Conservation (phyloP, 2,888 invertebrate genomes). For the Brachyopa scutellaris region DNA sequence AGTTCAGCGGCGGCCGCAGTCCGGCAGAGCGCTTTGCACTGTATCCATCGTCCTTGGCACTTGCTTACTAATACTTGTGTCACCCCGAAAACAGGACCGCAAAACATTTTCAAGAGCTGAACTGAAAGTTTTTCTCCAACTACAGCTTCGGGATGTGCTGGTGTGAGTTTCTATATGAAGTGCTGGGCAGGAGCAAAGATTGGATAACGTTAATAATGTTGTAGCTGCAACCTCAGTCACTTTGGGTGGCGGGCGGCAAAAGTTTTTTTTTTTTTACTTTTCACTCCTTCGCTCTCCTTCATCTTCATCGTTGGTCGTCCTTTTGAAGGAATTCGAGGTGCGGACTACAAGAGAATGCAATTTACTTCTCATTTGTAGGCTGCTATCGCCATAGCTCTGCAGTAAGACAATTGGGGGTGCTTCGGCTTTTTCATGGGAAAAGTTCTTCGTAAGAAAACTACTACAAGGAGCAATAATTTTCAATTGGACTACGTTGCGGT, state of each 20-base stretch:
- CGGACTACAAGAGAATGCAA: conserved; percentile 62
- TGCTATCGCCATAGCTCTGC: conserved; percentile 54
- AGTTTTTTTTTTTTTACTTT: conserved; percentile 29
- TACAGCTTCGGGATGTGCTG: background rate
- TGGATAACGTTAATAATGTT: conserved; percentile 65
- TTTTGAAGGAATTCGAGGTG: background rate
- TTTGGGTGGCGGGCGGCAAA: conserved; percentile 59
- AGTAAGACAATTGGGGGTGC: conserved; percentile 23
- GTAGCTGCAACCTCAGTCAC: conserved; percentile 69
- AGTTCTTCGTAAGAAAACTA: conserved; percentile 59
- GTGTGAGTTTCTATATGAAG: background rate
- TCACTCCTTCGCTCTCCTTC: conserved; percentile 4
- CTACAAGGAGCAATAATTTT: conserved; percentile 68
- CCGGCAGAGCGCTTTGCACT: background rate
- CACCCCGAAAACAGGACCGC: conserved; percentile 49
- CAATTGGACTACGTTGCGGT: conserved; percentile 58
- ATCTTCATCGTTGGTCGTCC: conserved; percentile 5
- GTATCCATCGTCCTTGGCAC: conserved; percentile 6
- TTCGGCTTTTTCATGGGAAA: conserved; percentile 64
- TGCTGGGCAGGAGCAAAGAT: background rate
- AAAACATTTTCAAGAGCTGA: conserved; percentile 62
- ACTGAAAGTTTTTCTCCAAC: conserved; percentile 36
- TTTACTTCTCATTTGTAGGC: conserved; percentile 69
- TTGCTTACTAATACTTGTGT: conserved; percentile 49
- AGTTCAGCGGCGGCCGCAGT: conserved; percentile 10